Base-by-base conservation (phyloP, 2,797 vertebrate species). In the Periophthalmus magnuspinnatus region DNA sequence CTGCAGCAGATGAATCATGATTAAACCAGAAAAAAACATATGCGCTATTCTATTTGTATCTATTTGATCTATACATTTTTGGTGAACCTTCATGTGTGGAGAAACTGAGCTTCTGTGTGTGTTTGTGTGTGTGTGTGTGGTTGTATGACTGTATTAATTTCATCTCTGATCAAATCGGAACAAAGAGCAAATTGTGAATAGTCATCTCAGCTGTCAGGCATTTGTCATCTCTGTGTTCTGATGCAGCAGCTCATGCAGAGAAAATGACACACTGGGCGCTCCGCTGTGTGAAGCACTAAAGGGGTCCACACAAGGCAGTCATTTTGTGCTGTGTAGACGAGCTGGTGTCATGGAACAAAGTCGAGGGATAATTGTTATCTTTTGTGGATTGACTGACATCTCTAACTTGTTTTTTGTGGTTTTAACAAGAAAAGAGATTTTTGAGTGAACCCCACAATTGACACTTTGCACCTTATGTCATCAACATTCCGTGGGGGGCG, bases 261-360 rank as follows among this genome's bases (percentile, higher is more conserved):
- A 76, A 85, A 88, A 83, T 85, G 38, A 80, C 69, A 84, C 41
- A 68, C 84, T 81, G 59, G 28, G 67, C 56, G 47, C 66, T 58
- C 41, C 34, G 74, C 74, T 54, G 38, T 58, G 22, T 57, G 67
- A 65, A 79, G 73, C 38, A 79, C 68, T 81, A 78, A 83, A 50
- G 79, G 68, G 16, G 54, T 61, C 48, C 73, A 82, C 61, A 81
- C 59, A 58, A 68, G 70, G n/a, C 47, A 22, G 59, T 78, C 24
- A 71, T 82, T 72, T 75, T 75, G 48, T n/a, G 0, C 4, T 41
- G 21, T 22, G 68, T 69, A 70, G 69, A 58, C 75, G 76, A 67
- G 61, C 56, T 7, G 54, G 59, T 77, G 72, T 77, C 70, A 59
- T 9, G 54, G 36, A 36, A 65, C 70, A 77, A 66, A 69, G 24